A percentile compares a stretch with the other conserved stretches of the same genome.
phyloP scores from a whole-genome alignment of 2,888 invertebrate species.

The Troides oblongomaculatus region DNA sequence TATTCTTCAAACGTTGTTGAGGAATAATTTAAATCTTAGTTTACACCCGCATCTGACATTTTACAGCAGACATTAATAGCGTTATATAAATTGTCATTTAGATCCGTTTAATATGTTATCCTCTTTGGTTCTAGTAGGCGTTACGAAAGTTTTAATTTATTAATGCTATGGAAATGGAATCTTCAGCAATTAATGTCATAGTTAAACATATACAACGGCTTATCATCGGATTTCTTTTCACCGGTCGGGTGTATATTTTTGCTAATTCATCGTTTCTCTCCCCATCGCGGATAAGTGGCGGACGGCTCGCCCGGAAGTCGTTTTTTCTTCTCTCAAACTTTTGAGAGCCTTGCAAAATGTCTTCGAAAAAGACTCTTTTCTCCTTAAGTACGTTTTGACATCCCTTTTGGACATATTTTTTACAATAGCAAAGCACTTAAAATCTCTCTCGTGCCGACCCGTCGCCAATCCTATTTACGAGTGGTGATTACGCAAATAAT shows the following conservation, averaged over 20 bases:
- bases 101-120: slow-evolving; percentile 14
- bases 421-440: slow-evolving; percentile 59
- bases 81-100: slow-evolving; percentile 7
- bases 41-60: slow-evolving; percentile 16
- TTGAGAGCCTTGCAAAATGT: slow-evolving; percentile 72
- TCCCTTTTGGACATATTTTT: slow-evolving; percentile 53
- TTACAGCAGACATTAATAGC: slow-evolving; percentile 1
- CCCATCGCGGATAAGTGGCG: slow-evolving; percentile 65
- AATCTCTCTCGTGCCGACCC: slow-evolving; percentile 38
- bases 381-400: slow-evolving; percentile 68
- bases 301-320: slow-evolving; percentile 63
- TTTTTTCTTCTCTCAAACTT: slow-evolving; percentile 68
- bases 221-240: slow-evolving; percentile 27
- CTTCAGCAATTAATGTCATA: slow-evolving; percentile 29
- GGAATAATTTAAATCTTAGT: neutral
- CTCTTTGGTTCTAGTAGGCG: slow-evolving; percentile 9
- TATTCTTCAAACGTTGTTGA: neutral
- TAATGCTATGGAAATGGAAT: slow-evolving; percentile 11
- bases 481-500: slow-evolving; percentile 7
- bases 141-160: slow-evolving; percentile 14
- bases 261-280: slow-evolving; percentile 56
- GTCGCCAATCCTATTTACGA: slow-evolving; percentile 38
- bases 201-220: slow-evolving; percentile 23
- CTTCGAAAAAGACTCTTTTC: slow-evolving; percentile 70
- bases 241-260: slow-evolving; percentile 35